Evolutionary conservation across 2,113 vertebrate species (phyloP).

Genomic region (Amia ocellicauda): DNA sequence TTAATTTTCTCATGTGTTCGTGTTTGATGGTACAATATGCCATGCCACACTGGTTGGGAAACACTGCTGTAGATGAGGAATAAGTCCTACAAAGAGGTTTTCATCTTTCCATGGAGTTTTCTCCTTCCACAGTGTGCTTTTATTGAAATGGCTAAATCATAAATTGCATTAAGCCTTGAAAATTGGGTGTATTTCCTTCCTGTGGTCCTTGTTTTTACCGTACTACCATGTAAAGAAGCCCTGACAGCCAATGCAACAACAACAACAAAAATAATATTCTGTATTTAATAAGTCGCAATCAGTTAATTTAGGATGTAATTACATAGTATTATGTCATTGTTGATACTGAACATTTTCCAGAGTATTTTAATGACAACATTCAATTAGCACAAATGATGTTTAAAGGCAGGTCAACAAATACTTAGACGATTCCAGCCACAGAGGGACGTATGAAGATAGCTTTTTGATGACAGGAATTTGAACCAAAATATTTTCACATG

Average conservation of each 20-base stretch:
- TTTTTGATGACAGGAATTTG: slow-evolving; percentile 21
- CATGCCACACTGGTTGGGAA: too few relatives aligned
- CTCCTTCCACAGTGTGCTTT: background rate
- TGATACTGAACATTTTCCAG: slow-evolving; percentile 18
- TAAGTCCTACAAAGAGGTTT: background rate
- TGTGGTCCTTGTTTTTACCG: background rate
- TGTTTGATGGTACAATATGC: too few relatives aligned
- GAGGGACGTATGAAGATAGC: slow-evolving; percentile 12
- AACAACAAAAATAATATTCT: background rate
- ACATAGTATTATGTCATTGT: slow-evolving; percentile 17
- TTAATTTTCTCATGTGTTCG: too few relatives aligned
- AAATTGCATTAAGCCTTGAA: background rate
- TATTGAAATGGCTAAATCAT: background rate
- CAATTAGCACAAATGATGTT: slow-evolving; percentile 21
- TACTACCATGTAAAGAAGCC: background rate
- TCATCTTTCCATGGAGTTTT: background rate
- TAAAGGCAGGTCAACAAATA: slow-evolving; percentile 20
- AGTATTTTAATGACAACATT: slow-evolving; percentile 20
- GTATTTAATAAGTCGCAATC: background rate
- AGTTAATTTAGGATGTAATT: slow-evolving; percentile 14
- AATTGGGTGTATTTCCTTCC: background rate
- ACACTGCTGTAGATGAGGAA: too few relatives aligned
- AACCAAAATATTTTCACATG: slow-evolving; percentile 31
- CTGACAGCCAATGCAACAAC: slow-evolving; percentile 6
- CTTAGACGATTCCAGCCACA: background rate